Conservation (phyloP, 64 coral and sea anemone genomes). For the Stichodactyla helianthus region DNA sequence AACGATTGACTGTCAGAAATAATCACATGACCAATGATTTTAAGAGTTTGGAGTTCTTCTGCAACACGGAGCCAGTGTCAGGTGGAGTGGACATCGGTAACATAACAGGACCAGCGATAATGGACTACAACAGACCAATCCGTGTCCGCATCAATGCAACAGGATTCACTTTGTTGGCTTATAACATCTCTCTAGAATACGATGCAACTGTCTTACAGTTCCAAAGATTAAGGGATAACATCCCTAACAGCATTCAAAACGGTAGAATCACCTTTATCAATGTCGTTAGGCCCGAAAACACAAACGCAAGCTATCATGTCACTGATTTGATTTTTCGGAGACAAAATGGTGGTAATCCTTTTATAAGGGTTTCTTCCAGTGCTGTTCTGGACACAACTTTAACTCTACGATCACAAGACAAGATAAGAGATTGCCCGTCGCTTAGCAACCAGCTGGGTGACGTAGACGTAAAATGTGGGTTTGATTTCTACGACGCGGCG, state of each 20-base stretch:
- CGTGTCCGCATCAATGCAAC: conserved; percentile 26
- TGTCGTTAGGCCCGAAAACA: background rate
- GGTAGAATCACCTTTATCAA: conserved; percentile 38
- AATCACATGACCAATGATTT: background rate
- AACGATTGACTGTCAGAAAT: conserved; percentile 29
- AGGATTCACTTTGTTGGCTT: conserved; percentile 29
- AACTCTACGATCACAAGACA: background rate
- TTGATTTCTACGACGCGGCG: conserved; percentile 56
- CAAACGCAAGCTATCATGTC: background rate
- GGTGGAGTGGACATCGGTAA: conserved; percentile 60
- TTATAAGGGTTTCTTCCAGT: background rate
- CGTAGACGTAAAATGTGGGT: conserved; percentile 41
- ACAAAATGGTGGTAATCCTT: background rate
- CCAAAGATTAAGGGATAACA: background rate
- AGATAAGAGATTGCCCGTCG: background rate
- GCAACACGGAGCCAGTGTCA: conserved; percentile 35
- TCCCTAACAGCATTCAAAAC: conserved; percentile 15
- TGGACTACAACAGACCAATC: conserved; percentile 17
- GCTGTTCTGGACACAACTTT: background rate
- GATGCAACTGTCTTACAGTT: conserved; percentile 3
- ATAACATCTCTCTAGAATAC: conserved; percentile 29
- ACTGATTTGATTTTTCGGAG: background rate
- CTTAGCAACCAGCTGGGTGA: conserved; percentile 54
- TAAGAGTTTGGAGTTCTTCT: conserved; percentile 32
- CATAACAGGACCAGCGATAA: conserved; percentile 40